Evolutionary conservation across 2,113 vertebrate species (phyloP), one percentile per base, ranked within the genome.

Genomic region (Paraplagusia blochii): DNA sequence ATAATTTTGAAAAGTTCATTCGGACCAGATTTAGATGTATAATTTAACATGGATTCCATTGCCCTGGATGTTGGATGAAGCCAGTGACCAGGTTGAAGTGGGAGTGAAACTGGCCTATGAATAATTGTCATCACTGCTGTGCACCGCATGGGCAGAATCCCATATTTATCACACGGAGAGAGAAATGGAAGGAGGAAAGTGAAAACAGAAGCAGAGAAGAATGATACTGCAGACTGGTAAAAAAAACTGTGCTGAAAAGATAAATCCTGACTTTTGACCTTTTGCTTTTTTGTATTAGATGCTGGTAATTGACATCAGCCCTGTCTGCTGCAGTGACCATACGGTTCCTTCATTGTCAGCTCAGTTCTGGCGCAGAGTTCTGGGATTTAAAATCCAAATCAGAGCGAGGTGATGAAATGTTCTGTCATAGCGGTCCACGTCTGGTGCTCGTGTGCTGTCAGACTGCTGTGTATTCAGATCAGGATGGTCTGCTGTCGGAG

Each of bases 261-360:
- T 66, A 66, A 79, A 77, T 72, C 59, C 58, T 4, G 59, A 42
- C 73, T 44, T 29, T 40, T 85, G 80, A 87, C 77, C 78, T 81
- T 86, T 68, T 66, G 73, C 44, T 73, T 59, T 79, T 57, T 65
- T 49, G 45, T 54, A 1, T 48, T 58, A 54, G 58, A 53, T 14
- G 33, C 59, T 56, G 81, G 76, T 70, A 79, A 80, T 81, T 82
- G n/a, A n/a, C 51, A 52, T 65, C 66, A 53, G 52, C 29, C 14
- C 12, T 4, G 47, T 35, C 50, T 42, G 49, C 74, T 74, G 63
- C 63, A 55, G 60, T 44, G 22, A 34, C 48, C 71, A 52, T 87
- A 70, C 55, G 51, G 58, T 44, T 70, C 69, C 52, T 42, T 77
- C 34, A 29, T 4, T 40, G 9, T 53, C 14, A 0, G 22, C 69